Evolutionary conservation across 1,140 invertebrate genomes (phyloP), one percentile per base, ranked within the genome.

Genomic region (Vanessa atalanta): DNA sequence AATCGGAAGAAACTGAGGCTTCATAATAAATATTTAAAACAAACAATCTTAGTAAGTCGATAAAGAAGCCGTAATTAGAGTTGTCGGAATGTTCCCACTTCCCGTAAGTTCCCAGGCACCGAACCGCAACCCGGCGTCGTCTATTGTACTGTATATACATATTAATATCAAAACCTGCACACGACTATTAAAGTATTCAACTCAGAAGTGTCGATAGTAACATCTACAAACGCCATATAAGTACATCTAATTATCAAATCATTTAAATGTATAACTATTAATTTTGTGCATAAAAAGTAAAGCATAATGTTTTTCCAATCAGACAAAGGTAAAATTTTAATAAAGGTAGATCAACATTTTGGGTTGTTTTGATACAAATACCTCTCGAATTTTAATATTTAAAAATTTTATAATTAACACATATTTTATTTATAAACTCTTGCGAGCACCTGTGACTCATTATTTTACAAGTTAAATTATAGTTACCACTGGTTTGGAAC

Each of bases 41-140:
- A 61, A 61, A 70, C 57, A 63, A 50, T 63, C 68, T 63, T 20
- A 37, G 67, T 69, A 70, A 69, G 53, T 23, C 15, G 53, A 69
- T 70, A 70, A 57, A 69, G 57, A 70, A 70, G 9, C 68, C 14
- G 66, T 72, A 77, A 77, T 73, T 77, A 76, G 70, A 76, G 72
- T 73, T 76, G 65, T 68, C 75, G 50, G 68, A 67, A 75, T 69
- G 65, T 72, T 74, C 75, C 78, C 72, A 76, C 51, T 76, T 70
- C 75, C 65, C 70, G 47, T 47, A 20, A 11, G 64, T 79, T 79
- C 78, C 74, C 78, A 79, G 69, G 78, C 78, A 72, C 26, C 78
- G 65, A 73, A 76, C 74, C 78, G 75, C 47, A 61, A 72, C 77
- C 72, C 72, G 14, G 55, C 65, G 14, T 43, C 23, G 48, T 51